A percentile compares a stretch with the other conserved stretches of the same genome.
phyloP scores from a whole-genome alignment of 1,140 invertebrate genomes.

The Hydropsyche tenuis region DNA sequence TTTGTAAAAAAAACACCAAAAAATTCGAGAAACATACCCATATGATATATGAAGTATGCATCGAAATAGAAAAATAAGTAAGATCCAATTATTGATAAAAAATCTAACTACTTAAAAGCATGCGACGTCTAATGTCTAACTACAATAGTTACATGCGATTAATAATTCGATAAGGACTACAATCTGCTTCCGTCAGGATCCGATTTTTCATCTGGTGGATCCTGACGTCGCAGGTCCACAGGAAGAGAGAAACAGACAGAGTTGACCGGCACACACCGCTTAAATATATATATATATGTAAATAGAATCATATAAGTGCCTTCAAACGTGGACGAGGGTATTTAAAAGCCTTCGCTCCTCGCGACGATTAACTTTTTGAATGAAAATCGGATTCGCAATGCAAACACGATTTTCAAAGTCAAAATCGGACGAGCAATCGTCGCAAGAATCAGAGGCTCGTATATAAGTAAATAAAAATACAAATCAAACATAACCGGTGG shows the following conservation, averaged over 20 bases:
- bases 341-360: neutral
- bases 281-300: constrained; percentile 1
- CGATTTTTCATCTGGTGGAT: neutral
- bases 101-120: too few relatives aligned
- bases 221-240: constrained; percentile 22
- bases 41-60: too few relatives aligned
- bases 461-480: constrained; percentile 6
- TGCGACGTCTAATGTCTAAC: neutral
- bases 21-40: too few relatives aligned
- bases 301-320: constrained; percentile 32
- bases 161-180: constrained; percentile 16
- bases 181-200: constrained; percentile 23
- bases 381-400: too few relatives aligned
- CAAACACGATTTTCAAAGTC: too few relatives aligned
- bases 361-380: too few relatives aligned
- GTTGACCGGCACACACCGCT: constrained; percentile 37
- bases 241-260: constrained; percentile 41
- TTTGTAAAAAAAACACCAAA: too few relatives aligned
- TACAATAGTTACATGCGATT: constrained; percentile 1
- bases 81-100: too few relatives aligned
- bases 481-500: constrained; percentile 36
- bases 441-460: too few relatives aligned
- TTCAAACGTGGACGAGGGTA: constrained; percentile 34
- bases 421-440: too few relatives aligned
- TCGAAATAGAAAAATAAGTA: too few relatives aligned